Conservation (phyloP, 2,888 invertebrate species). For the Sialis lutaria region DNA sequence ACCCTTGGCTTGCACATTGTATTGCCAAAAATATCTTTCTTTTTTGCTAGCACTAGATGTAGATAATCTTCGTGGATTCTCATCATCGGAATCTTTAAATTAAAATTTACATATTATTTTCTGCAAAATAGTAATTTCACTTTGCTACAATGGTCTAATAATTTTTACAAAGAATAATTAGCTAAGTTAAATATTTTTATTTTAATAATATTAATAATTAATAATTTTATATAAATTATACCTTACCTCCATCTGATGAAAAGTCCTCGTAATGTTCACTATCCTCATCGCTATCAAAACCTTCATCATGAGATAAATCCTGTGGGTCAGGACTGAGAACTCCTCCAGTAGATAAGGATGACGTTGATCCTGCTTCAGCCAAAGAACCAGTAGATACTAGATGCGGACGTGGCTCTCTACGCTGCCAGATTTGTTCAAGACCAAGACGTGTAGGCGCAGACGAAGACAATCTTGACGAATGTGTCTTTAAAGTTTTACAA, state of each 20-base stretch:
- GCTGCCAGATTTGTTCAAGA: slow-evolving; percentile 69
- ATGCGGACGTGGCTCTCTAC: slow-evolving; percentile 74
- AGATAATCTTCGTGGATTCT: slow-evolving; percentile 26
- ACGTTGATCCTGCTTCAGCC: slow-evolving; percentile 71
- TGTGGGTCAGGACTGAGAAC: slow-evolving; percentile 68
- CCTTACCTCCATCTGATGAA: slow-evolving; percentile 49
- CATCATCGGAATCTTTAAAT: slow-evolving; percentile 41
- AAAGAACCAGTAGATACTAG: slow-evolving; percentile 68
- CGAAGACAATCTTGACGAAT: slow-evolving; percentile 55
- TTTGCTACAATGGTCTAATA: no score
- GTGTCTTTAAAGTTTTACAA: slow-evolving; percentile 25
- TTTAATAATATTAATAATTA: no score
- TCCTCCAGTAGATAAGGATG: slow-evolving; percentile 66
- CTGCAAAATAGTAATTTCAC: no score
- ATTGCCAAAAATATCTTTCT: slow-evolving; percentile 93
- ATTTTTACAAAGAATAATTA: no score
- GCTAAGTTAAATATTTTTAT: no score
- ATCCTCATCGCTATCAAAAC: slow-evolving; percentile 68
- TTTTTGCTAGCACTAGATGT: slow-evolving; percentile 33
- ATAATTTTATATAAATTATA: no score
- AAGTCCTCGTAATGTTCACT: slow-evolving; percentile 76
- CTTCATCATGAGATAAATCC: slow-evolving; percentile 70
- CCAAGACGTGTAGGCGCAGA: slow-evolving; percentile 77
- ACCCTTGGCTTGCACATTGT: slow-evolving; percentile 95
- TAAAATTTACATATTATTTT: background rate